Percentiles rank a stretch among this genome's conserved stretches.
Evolutionary conservation across 2,113 vertebrate species (phyloP).

Genomic region (Poeciliopsis retropinna): DNA sequence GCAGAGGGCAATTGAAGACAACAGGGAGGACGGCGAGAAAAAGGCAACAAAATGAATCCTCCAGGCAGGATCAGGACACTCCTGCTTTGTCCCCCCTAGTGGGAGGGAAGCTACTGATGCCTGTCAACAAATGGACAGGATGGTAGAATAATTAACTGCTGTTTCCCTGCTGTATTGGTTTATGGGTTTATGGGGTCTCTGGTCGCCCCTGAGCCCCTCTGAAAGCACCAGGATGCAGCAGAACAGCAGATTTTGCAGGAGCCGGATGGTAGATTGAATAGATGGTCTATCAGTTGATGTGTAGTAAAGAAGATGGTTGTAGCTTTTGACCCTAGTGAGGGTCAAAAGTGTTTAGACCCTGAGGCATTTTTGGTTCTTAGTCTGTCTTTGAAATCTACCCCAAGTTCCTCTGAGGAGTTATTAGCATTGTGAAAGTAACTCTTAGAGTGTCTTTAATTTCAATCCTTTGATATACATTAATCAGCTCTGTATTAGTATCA

Average conservation of each 20-base stretch:
- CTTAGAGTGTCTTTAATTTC: slow-evolving; percentile 36
- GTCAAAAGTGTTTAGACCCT: slow-evolving; percentile 24
- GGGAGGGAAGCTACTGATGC: slow-evolving; percentile 64
- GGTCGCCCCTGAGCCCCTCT: slow-evolving; percentile 21
- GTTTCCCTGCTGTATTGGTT: slow-evolving; percentile 66
- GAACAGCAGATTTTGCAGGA: slow-evolving; percentile 23
- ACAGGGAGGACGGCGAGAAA: slow-evolving; percentile 40
- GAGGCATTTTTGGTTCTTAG: slow-evolving; percentile 53
- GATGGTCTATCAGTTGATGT: slow-evolving; percentile 36
- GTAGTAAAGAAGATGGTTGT: slow-evolving; percentile 32
- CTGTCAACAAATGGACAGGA: slow-evolving; percentile 67
- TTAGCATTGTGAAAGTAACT: slow-evolving; percentile 45
- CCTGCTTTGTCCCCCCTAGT: slow-evolving; percentile 67
- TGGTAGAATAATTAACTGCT: slow-evolving; percentile 67
- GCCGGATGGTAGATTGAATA: neutral
- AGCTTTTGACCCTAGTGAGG: slow-evolving; percentile 60
- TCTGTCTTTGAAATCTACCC: slow-evolving; percentile 48
- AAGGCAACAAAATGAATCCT: slow-evolving; percentile 69
- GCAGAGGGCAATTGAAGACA: slow-evolving; percentile 38
- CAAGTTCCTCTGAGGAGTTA: slow-evolving; percentile 19
- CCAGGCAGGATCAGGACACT: slow-evolving; percentile 64
- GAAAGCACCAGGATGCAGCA: slow-evolving; percentile 21
- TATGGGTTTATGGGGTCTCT: slow-evolving; percentile 56
- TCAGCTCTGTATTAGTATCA: neutral
- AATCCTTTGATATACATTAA: neutral